Percentiles rank a stretch among this genome's conserved stretches.
phyloP scores from a whole-genome alignment of 1,140 invertebrate genomes.

The Drosophila parvula region DNA sequence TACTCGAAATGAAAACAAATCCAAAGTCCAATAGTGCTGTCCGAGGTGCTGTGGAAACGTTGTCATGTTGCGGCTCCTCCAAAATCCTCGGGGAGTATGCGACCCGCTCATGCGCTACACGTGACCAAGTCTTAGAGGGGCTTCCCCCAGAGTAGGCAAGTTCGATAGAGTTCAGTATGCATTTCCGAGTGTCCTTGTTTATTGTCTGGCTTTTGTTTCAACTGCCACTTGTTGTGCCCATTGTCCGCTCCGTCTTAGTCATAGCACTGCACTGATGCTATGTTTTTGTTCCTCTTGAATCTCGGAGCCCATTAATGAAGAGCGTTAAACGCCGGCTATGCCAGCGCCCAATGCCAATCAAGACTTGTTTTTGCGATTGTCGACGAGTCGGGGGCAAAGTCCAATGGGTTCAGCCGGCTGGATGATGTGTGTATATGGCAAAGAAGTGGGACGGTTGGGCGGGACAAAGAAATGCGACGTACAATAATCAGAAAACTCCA shows the following conservation, averaged over 20 bases:
- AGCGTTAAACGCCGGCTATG: constrained; percentile 43
- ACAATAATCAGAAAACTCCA: constrained; percentile 22
- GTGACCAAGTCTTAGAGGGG: not conserved
- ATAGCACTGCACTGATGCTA: constrained; percentile 43
- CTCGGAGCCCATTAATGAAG: constrained; percentile 69
- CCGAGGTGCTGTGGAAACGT: constrained; percentile 27
- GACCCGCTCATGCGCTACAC: constrained; percentile 55
- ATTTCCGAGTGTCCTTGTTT: constrained; percentile 21
- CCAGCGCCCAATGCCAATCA: constrained; percentile 60
- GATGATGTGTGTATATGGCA: constrained; percentile 32
- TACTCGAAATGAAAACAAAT: constrained; percentile 68
- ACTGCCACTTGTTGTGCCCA: constrained; percentile 6
- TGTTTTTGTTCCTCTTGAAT: constrained; percentile 25
- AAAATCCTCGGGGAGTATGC: constrained; percentile 19
- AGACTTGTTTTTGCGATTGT: constrained; percentile 72
- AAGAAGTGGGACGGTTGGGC: not conserved
- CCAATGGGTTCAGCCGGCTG: constrained; percentile 47
- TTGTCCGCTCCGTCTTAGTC: constrained; percentile 11
- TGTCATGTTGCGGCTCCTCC: constrained; percentile 29
- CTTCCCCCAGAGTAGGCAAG: constrained; percentile 2
- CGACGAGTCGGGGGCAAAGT: constrained; percentile 58
- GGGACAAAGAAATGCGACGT: constrained; percentile 56
- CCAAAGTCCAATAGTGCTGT: constrained; percentile 73
- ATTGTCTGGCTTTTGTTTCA: constrained; percentile 41
- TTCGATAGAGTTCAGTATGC: constrained; percentile 21